Base-by-base conservation (phyloP, 2,888 invertebrate species). In the Mythimna vitellina region DNA sequence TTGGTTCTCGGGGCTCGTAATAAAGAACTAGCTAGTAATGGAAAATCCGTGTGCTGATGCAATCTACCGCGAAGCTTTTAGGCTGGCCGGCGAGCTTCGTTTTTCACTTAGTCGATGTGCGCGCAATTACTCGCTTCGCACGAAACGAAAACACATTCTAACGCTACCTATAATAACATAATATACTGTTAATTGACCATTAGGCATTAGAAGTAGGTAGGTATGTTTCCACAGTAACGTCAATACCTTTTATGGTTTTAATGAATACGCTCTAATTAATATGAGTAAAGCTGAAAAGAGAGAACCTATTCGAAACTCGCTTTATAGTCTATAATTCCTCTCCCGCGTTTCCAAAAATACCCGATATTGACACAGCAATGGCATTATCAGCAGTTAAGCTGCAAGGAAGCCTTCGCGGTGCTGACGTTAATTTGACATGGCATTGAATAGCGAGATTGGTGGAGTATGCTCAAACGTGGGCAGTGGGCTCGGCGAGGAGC, bases 21-120 rank as follows among this genome's bases (percentile, higher is more conserved):
- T 89, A 90, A 90, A 90, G 89, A 91, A 91, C 89, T 89, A 89
- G 81, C 86, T 86, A 86, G 92, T 94, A 95, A 96, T 95, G 94
- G 94, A 94, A 94, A 94, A 95, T 88, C 92, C 94, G 91, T 95
- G 94, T 94, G 95, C 92, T 93, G 95, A 95, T 95, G 92, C 93
- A 94, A 96, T 95, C 95, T 92, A 91, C 89, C 89, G 90, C 91
- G 89, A 89, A 92, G 93, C 94, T 94, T 94, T 94, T 94, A 95
- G 94, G 93, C 93, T 89, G 90, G 85, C 80, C 81, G 81, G 84
- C 80, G 87, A 87, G 93, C 91, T 93, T 92, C 91, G 92, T 92
- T 94, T 92, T 93, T 91, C 93, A 93, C 92, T 93, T 91, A 92
- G 91, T 89, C 89, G 89, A 92, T 92, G 91, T 90, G 89, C 86